These are phyloP conservation scores for Platorchestia sp. DNA, from an alignment of 1,140 invertebrate species.

Conservation along the genomic window DNA sequence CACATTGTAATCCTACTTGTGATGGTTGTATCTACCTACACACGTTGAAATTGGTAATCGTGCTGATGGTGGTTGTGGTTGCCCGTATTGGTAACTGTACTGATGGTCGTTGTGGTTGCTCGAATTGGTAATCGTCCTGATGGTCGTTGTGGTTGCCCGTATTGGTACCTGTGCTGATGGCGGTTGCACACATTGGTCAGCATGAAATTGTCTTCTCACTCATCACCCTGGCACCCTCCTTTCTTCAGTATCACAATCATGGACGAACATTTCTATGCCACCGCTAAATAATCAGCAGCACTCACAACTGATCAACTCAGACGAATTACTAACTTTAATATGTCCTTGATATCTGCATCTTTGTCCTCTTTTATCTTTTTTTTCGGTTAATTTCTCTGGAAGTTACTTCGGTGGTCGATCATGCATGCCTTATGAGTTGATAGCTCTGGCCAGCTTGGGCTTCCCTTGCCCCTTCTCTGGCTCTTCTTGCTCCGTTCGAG, in stretches of 20 bases:
- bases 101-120: too few relatives aligned
- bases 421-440: neutral
- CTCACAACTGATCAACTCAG: slow-evolving; percentile 15
- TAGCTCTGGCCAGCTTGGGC: neutral
- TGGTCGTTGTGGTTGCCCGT: neutral
- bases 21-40: too few relatives aligned
- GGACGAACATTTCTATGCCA: neutral
- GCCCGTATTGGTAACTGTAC: neutral
- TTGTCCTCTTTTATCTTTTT: neutral
- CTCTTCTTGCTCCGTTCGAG: neutral
- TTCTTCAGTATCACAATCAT: slow-evolving; percentile 24
- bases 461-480: neutral
- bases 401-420: neutral
- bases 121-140: too few relatives aligned
- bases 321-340: slow-evolving; percentile 54
- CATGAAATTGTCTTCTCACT: neutral
- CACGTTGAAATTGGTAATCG: too few relatives aligned
- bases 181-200: slow-evolving; percentile 22
- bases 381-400: neutral
- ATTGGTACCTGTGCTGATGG: neutral
- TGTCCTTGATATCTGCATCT: neutral
- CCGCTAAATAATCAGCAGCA: neutral
- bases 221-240: slow-evolving; percentile 2
- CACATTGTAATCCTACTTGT: too few relatives aligned
- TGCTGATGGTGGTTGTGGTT: neutral